Base-by-base conservation (phyloP, 2,797 vertebrate species). In the Brachymystax lenok region DNA sequence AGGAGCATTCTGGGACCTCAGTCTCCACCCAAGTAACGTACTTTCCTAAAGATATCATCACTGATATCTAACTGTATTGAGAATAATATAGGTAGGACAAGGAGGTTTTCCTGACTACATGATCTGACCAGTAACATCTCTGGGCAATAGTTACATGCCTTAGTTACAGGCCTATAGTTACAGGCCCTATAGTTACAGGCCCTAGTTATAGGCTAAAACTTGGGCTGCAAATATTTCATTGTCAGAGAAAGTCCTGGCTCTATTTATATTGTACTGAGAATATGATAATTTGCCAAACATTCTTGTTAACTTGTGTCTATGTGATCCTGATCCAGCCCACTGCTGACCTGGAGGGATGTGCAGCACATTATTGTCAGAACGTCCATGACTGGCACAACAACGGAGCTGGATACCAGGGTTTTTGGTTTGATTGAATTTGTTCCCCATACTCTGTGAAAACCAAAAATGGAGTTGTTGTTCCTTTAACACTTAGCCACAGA, bases 351-450 rank as follows among this genome's bases (percentile, higher is more conserved):
- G 98, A 97, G 97, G 91, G 97, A 98, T 67, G 93, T 99, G 84
- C 97, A 99, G 88, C 98, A 99, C 92, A 97, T 99, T 85, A 97
- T 99, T 84, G 97, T 98, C 74, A 95, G 89, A 78, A 97, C 97
- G 80, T 97, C 82, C 94, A 95, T 30, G 97, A 98, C 93, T 99
- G 97, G 98, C 95, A 92, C 88, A 92, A 92, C 76, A 99, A 99
- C 89, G 96, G 95, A 63, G 98, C 97, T 78, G 98, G 98, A 92
- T 95, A 95, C 92, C 95, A 95, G 91, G 98, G 98, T 98, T 91
- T 1, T 68, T 52, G n/a, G 13, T 24, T 27, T 3, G 50, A 17
- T 12, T 40, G 5, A n/a, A 33, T 33, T 10, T 16, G 5, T 24
- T 17, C 70, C n/a, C n/a, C 21, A 13, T 13, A 46, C 33, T 46